Percentiles rank a stretch among this genome's conserved stretches.
phyloP scores from a whole-genome alignment of 2,797 vertebrate genomes.

The Chloroceryle inda region DNA sequence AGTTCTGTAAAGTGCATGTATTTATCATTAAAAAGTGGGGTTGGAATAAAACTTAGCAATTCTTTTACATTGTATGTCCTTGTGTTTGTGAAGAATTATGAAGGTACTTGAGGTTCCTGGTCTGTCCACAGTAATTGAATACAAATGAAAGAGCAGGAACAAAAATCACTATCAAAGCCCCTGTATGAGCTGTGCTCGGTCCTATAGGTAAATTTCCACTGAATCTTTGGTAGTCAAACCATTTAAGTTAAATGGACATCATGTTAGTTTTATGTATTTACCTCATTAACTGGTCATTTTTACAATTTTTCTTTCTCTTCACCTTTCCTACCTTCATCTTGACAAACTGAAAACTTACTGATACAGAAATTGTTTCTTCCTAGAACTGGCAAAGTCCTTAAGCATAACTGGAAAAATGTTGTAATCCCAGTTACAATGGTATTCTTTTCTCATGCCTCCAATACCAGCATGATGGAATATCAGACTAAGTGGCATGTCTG shows the following conservation, averaged over 20 bases:
- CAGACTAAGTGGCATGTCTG: not conserved
- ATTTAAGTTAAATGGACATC: not conserved
- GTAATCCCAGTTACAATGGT: not conserved
- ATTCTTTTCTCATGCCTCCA: not conserved
- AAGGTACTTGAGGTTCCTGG: not conserved
- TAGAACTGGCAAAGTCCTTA: not conserved
- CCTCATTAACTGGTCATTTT: not conserved
- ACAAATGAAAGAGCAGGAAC: not conserved
- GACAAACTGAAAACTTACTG: not conserved
- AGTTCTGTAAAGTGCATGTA: not conserved
- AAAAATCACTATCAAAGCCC: not conserved
- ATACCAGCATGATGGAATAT: accelerated
- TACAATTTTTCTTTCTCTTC: not conserved
- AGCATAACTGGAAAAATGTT: not conserved
- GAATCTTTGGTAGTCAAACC: not conserved
- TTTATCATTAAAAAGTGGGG: not conserved
- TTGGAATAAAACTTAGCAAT: not conserved
- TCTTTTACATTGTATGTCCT: not conserved
- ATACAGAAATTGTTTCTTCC: not conserved
- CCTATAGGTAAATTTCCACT: not conserved
- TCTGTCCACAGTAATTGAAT: not conserved
- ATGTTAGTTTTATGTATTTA: not conserved
- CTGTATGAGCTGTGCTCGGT: not conserved
- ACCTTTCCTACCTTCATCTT: not conserved
- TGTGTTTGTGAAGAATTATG: not conserved